Evolutionary conservation across 2,888 invertebrate species (phyloP), one percentile per base, ranked within the genome.

Genomic region (Drosophila neutralis): DNA sequence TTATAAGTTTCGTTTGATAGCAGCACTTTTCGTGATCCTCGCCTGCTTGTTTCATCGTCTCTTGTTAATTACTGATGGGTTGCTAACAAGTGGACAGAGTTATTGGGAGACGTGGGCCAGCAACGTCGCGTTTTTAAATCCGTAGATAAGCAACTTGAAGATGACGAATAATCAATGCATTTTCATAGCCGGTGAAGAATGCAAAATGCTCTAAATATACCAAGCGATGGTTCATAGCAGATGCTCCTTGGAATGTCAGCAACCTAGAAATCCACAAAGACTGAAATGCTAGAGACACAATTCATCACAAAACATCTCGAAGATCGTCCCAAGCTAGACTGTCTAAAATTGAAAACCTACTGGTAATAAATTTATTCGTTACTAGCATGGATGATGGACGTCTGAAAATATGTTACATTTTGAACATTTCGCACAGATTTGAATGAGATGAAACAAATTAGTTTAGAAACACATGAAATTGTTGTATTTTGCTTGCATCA

Each of bases 361-460:
- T 15, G 8, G 24, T 45, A 45, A 24, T 45, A 45, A 24, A 45
- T 45, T 15, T 45, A 45, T 45, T 45, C 15, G 45, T 15, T 45
- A 24, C 15, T 24, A 24, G 24, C 15, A 13, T 24, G 24, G 13
- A 45, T 45, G 24, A 15, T 8, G 4, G 7, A 24, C 8, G 24
- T 45, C 45, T 45, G 45, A 24, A 15, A 45, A 45, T 45, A 45
- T 45, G 45, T 24, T 45, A 15, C 45, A 45, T 45, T 45, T 15
- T 24, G 15, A 24, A 45, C 45, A 45, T 45, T 15, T 4, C 15
- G 15, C 24, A 45, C 15, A 4, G 7, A 24, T 21, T 45, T 24
- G 15, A 24, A 21, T 24, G 21, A 45, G 45, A 24, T 24, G 21
- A 45, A 15, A 45, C 45, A 45, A 45, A 45, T 45, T 7, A 24